These are phyloP conservation scores for Steinernema scapterisci DNA, from an alignment of 2,888 invertebrate genomes.

Conservation along the genomic window DNA sequence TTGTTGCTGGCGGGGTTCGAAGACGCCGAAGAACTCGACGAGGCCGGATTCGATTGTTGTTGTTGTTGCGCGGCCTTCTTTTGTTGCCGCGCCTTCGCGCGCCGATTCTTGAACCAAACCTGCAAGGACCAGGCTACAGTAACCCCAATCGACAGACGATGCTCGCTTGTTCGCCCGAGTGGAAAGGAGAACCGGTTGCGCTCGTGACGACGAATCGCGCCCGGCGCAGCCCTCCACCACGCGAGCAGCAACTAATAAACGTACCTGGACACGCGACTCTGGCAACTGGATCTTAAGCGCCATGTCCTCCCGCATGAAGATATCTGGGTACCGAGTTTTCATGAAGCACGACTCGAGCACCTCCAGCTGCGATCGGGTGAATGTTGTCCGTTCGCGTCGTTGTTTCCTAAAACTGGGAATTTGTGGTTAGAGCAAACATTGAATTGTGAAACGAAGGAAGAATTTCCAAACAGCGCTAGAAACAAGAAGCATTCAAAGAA, in stretches of 20 bases:
- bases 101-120: slow-evolving; percentile 63
- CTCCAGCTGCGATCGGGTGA: slow-evolving; percentile 37
- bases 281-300: slow-evolving; percentile 58
- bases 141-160: background rate
- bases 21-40: slow-evolving; percentile 10
- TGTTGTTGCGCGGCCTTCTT: slow-evolving; percentile 41
- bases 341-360: slow-evolving; percentile 44
- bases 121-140: slow-evolving; percentile 37
- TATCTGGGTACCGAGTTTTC: slow-evolving; percentile 49
- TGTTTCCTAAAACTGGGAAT: slow-evolving; percentile 5
- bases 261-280: slow-evolving; percentile 57
- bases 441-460: background rate
- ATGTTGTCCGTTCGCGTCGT: slow-evolving; percentile 40
- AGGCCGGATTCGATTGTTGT: background rate
- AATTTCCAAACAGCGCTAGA: too few species aligned
- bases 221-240: background rate
- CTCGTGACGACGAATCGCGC: background rate
- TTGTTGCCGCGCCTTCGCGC: slow-evolving; percentile 54
- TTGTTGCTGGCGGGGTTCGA: slow-evolving; percentile 1
- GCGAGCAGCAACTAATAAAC: background rate
- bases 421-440: background rate
- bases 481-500: too few species aligned
- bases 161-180: background rate
- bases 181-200: slow-evolving; percentile 1
- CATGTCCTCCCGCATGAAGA: slow-evolving; percentile 55